A percentile compares a stretch with the other conserved stretches of the same genome.
Evolutionary conservation across 2,797 vertebrate genomes (phyloP).

Genomic region (Fringilla coelebs): DNA sequence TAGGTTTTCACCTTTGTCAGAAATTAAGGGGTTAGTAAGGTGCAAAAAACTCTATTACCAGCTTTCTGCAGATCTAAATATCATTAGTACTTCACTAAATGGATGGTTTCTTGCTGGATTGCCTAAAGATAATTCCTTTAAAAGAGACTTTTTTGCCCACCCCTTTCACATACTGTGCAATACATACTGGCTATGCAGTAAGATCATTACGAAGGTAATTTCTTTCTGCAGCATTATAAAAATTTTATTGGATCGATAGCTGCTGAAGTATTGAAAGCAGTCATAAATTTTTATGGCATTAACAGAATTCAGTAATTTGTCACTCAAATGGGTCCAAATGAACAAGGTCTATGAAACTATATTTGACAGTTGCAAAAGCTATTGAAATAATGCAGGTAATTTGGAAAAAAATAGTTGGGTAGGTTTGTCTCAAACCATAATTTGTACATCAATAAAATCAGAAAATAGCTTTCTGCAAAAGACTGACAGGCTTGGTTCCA

Average conservation of each 20-base stretch:
- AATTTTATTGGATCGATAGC: constrained; percentile 31
- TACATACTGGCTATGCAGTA: background rate
- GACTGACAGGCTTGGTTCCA: background rate
- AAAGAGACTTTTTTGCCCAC: background rate
- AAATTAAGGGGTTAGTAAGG: background rate
- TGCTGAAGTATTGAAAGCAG: constrained; percentile 38
- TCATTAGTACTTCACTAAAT: background rate
- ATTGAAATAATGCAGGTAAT: background rate
- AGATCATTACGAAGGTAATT: constrained; percentile 47
- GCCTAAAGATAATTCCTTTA: background rate
- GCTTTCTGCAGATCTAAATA: background rate
- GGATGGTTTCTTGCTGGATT: background rate
- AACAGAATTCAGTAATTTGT: constrained; percentile 35
- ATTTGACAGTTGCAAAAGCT: background rate
- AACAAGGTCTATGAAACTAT: background rate
- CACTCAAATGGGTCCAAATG: background rate
- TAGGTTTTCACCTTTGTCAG: background rate
- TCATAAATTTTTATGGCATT: constrained; percentile 42
- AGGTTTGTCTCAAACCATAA: background rate
- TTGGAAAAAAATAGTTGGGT: background rate
- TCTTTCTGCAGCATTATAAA: constrained; percentile 53
- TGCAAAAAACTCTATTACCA: background rate
- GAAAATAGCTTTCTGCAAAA: background rate
- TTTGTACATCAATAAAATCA: background rate
- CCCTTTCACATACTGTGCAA: background rate